phyloP scores from a whole-genome alignment of 2,797 vertebrate species.

The Notolabrus celidotus region DNA sequence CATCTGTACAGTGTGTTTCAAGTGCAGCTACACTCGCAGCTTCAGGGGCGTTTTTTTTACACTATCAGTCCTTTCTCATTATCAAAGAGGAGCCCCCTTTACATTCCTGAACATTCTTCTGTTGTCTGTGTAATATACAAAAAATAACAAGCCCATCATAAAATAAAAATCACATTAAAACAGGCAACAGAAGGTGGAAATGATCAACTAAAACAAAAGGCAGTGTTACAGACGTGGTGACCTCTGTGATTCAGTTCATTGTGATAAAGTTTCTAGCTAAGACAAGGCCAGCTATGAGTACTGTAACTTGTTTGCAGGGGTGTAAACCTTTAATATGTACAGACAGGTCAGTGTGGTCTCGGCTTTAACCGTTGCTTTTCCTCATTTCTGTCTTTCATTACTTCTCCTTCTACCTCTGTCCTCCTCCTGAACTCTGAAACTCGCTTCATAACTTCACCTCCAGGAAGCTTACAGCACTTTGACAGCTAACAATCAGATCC shows the following conservation, averaged over 20 bases:
- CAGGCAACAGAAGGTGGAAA: conserved; percentile 29
- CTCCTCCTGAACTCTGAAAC: background rate
- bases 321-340: conserved; percentile 27
- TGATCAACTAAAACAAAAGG: conserved; percentile 18
- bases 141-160: conserved; percentile 29
- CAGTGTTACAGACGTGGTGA: conserved; percentile 14
- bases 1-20: conserved; percentile 42
- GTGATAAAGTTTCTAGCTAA: conserved; percentile 1
- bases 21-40: conserved; percentile 42
- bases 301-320: conserved; percentile 4
- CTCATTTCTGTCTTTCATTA: background rate
- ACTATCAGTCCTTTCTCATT: conserved; percentile 21
- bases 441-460: background rate
- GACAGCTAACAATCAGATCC: background rate
- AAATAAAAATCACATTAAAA: conserved; percentile 52
- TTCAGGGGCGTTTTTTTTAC: conserved; percentile 13
- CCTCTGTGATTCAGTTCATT: conserved; percentile 18
- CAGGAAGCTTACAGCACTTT: background rate
- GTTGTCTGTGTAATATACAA: conserved; percentile 34
- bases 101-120: conserved; percentile 46
- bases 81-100: conserved; percentile 1
- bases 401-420: background rate
- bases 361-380: background rate
- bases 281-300: conserved; percentile 5
- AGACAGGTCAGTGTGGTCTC: background rate